phyloP scores from a whole-genome alignment of 2,888 invertebrate species.

The Electrophaes corylata region DNA sequence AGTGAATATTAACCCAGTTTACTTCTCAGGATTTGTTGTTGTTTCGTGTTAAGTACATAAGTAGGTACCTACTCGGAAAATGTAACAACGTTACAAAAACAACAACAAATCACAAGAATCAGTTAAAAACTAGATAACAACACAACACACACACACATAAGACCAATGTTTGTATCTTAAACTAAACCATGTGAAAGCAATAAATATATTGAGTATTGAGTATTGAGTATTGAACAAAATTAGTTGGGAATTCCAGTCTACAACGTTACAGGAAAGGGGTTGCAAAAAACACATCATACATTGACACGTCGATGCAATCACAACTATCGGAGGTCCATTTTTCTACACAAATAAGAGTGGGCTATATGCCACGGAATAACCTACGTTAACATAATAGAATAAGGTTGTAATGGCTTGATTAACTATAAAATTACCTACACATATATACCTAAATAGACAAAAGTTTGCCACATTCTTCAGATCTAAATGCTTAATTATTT shows the following conservation, averaged over 20 bases:
- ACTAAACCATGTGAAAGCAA: too few species aligned
- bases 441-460: not conserved
- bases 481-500: too few species aligned
- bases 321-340: not conserved
- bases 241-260: slow-evolving; percentile 13
- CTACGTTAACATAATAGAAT: not conserved
- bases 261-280: slow-evolving; percentile 25
- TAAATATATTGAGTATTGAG: too few species aligned
- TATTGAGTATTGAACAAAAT: too few species aligned
- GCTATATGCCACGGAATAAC: not conserved
- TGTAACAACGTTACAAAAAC: not conserved
- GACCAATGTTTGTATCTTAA: too few species aligned
- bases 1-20: not conserved
- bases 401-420: not conserved
- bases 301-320: not conserved
- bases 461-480: too few species aligned
- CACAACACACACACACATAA: too few species aligned
- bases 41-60: not conserved
- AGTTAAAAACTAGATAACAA: not conserved
- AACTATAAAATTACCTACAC: not conserved
- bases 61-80: not conserved
- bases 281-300: not conserved
- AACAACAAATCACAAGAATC: slow-evolving; percentile 14
- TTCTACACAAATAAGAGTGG: not conserved
- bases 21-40: not conserved